These are phyloP conservation scores for Hylaea fasciaria DNA, from an alignment of 2,888 invertebrate genomes.

Conservation along the genomic window DNA sequence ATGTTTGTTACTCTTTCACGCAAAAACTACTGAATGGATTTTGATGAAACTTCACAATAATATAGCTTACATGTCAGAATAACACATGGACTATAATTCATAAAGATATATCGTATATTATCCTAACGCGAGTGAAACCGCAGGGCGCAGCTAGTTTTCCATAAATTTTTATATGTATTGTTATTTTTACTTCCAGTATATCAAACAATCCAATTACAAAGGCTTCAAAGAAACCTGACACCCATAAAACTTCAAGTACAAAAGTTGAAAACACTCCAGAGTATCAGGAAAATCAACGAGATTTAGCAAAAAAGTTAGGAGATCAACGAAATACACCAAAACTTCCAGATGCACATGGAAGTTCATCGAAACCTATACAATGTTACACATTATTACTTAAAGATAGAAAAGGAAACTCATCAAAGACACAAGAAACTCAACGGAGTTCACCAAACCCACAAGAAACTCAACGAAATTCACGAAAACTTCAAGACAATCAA, in stretches of 20 bases:
- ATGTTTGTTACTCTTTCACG: too few species aligned
- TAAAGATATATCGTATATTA: too few species aligned
- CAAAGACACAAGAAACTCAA: not conserved
- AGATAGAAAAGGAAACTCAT: not conserved
- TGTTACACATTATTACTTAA: not conserved
- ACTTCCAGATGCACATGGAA: not conserved
- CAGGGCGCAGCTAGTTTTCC: too few species aligned
- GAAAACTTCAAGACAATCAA: not conserved
- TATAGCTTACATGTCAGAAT: too few species aligned
- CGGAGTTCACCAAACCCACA: slow-evolving; percentile 2
- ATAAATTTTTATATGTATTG: not conserved
- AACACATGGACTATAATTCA: too few species aligned
- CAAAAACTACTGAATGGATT: too few species aligned
- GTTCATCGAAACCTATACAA: not conserved
- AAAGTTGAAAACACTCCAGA: not conserved
- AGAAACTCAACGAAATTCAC: not conserved
- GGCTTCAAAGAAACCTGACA: too few species aligned
- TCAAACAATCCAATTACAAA: not conserved
- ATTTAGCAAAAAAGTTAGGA: not conserved
- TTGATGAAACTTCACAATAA: too few species aligned
- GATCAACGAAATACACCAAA: slow-evolving; percentile 4
- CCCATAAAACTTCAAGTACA: not conserved
- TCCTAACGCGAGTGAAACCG: too few species aligned
- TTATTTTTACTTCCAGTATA: not conserved
- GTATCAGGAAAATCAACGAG: not conserved